A percentile compares a stretch with the other conserved stretches of the same genome.
These are phyloP conservation scores for Uloborus diversus DNA, from an alignment of 1,140 invertebrate species.

Conservation along the genomic window DNA sequence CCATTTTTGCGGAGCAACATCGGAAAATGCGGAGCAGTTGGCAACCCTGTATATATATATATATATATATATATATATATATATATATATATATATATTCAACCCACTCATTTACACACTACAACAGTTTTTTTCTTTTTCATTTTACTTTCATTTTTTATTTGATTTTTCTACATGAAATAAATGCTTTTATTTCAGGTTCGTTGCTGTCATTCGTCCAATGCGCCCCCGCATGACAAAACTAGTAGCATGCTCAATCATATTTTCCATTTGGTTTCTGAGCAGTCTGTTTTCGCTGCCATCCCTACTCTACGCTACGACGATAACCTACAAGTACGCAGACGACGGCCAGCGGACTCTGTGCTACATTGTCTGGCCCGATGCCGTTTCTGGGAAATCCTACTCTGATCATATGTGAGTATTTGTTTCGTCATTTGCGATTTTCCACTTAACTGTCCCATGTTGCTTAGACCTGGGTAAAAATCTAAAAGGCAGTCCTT, in stretches of 20 bases:
- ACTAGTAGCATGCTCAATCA: slow-evolving; percentile 77
- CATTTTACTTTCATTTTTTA: slow-evolving; percentile 31
- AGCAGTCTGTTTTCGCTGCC: slow-evolving; percentile 82
- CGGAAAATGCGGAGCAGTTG: too few species aligned
- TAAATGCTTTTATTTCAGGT: slow-evolving; percentile 76
- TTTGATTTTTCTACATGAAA: too few species aligned
- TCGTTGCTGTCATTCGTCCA: slow-evolving; percentile 90
- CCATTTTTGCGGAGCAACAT: too few species aligned
- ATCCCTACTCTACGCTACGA: slow-evolving; percentile 83
- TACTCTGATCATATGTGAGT: slow-evolving; percentile 75
- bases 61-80: too few species aligned
- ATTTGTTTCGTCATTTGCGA: slow-evolving; percentile 29
- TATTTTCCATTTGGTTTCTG: slow-evolving; percentile 82
- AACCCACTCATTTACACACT: too few species aligned
- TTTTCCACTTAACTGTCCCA: too few species aligned
- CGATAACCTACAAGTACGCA: slow-evolving; percentile 73
- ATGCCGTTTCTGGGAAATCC: slow-evolving; percentile 71
- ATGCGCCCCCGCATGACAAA: slow-evolving; percentile 84
- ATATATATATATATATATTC: too few species aligned
- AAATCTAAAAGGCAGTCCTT: too few species aligned
- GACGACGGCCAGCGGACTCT: slow-evolving; percentile 70
- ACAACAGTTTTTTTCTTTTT: too few species aligned
- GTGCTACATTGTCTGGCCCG: slow-evolving; percentile 76
- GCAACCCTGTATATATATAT: too few species aligned
- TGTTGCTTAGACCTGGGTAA: too few species aligned